Evolutionary conservation across 1,140 invertebrate species (phyloP).

Genomic region (Cotesia chilonis): DNA sequence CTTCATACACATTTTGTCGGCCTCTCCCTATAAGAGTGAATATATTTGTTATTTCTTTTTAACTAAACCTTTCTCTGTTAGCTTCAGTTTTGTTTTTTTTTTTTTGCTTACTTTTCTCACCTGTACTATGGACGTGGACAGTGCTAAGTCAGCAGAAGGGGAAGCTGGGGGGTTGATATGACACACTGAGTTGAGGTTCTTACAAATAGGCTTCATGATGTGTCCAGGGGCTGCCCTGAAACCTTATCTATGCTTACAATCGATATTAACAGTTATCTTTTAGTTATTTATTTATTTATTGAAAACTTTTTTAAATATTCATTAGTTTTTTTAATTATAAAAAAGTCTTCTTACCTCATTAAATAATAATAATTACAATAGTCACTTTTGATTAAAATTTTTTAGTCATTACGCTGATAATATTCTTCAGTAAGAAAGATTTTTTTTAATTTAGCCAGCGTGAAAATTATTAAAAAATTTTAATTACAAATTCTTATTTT

Average conservation of each 20-base stretch:
- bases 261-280: conserved; percentile 7
- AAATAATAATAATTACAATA: no score
- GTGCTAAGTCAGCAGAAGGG: neutral
- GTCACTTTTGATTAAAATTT: no score
- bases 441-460: no score
- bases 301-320: no score
- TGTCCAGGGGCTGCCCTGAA: conserved; percentile 25
- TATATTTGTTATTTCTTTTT: conserved; percentile 17
- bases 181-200: neutral
- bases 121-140: conserved; percentile 3
- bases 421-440: no score
- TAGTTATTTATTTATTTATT: neutral
- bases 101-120: neutral
- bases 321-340: no score
- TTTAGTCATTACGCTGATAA: no score
- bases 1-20: conserved; percentile 24
- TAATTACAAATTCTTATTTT: no score
- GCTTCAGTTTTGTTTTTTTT: neutral
- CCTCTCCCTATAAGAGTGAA: conserved; percentile 19
- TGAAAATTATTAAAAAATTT: no score
- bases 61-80: conserved; percentile 20
- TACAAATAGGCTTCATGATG: conserved; percentile 19
- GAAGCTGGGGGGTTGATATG: neutral
- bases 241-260: conserved; percentile 15
- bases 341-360: no score